Conservation (phyloP, 1,140 invertebrate species). For the Zaprionus tsacasi region DNA sequence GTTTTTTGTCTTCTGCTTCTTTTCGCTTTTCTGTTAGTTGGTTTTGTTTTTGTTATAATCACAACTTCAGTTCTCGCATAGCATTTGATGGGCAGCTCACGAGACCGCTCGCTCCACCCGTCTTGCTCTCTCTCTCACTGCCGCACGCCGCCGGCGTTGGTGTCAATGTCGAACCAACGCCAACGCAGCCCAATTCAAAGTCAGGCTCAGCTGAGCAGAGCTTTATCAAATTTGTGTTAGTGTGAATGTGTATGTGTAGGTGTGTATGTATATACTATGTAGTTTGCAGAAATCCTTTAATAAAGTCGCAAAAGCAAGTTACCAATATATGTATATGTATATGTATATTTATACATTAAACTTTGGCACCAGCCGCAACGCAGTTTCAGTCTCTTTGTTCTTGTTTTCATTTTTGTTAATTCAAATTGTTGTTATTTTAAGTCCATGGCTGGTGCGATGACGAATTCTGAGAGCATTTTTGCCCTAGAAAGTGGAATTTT, state of each 20-base stretch:
- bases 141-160: conserved; percentile 50
- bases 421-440: conserved; percentile 37
- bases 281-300: conserved; percentile 43
- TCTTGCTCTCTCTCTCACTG: conserved; percentile 5
- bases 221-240: not conserved
- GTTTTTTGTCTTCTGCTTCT: conserved; percentile 48
- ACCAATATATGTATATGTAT: not conserved
- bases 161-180: conserved; percentile 18
- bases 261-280: not conserved
- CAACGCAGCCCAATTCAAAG: conserved; percentile 9
- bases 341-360: conserved; percentile 10
- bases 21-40: conserved; percentile 47
- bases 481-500: conserved; percentile 54
- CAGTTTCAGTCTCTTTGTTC: conserved; percentile 45
- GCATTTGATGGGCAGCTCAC: conserved; percentile 23
- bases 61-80: conserved; percentile 51
- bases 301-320: conserved; percentile 52
- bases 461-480: conserved; percentile 28
- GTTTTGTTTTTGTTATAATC: conserved; percentile 69
- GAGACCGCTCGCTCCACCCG: conserved; percentile 23
- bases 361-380: conserved; percentile 33
- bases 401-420: conserved; percentile 24
- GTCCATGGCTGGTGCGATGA: conserved; percentile 22
- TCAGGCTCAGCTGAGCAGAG: conserved; percentile 6
- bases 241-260: not conserved